Conservation (phyloP, 2,797 vertebrate genomes). For the Coregonus sp. region DNA sequence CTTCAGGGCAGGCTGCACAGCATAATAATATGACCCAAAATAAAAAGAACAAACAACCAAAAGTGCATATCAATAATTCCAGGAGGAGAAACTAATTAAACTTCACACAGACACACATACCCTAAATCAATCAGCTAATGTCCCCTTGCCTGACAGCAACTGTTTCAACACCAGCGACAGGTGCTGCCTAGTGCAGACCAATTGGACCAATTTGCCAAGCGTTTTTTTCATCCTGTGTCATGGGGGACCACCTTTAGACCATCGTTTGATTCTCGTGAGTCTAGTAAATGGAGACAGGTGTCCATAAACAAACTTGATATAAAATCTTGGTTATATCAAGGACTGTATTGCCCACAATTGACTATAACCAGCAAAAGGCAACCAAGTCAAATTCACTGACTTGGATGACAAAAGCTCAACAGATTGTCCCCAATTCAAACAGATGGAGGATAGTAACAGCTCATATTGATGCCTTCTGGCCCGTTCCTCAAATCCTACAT, state of each 20-base stretch:
- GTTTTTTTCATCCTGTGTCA: background rate
- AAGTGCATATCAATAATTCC: background rate
- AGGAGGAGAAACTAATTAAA: background rate
- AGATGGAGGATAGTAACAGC: too few species aligned
- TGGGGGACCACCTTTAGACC: too few species aligned
- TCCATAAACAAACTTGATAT: background rate
- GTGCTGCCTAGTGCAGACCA: background rate
- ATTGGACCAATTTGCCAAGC: background rate
- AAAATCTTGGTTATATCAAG: too few species aligned
- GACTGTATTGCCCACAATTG: background rate
- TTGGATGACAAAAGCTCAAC: too few species aligned
- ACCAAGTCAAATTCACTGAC: too few species aligned
- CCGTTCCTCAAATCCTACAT: too few species aligned
- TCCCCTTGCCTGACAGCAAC: background rate
- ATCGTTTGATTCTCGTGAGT: background rate
- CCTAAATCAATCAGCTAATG: background rate
- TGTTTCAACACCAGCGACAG: background rate
- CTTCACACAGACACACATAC: background rate
- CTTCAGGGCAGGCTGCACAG: background rate
- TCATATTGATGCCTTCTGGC: too few species aligned
- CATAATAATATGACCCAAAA: background rate
- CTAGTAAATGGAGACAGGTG: background rate
- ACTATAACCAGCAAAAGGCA: too few species aligned
- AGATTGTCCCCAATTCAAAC: too few species aligned
- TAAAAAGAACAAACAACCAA: background rate